These are phyloP conservation scores for Lota lota DNA, from an alignment of 2,113 vertebrate genomes.

Conservation along the genomic window DNA sequence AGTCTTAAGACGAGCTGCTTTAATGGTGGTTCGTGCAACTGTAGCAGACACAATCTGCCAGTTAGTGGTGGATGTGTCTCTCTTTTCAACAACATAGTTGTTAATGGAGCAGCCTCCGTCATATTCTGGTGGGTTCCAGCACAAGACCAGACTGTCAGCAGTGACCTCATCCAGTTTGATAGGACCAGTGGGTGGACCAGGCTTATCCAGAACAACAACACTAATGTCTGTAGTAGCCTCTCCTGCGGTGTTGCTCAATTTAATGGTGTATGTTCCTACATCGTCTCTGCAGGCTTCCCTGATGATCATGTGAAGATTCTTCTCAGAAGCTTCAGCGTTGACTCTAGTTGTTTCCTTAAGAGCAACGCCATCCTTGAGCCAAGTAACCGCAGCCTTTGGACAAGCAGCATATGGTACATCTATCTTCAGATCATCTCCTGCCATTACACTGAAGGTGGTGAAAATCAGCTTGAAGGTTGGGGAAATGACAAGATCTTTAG, in stretches of 20 bases:
- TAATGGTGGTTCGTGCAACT: conserved; percentile 94
- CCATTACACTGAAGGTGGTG: conserved; percentile 89
- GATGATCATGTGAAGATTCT: conserved; percentile 82
- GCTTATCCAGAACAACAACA: conserved; percentile 92
- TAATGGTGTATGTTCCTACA: conserved; percentile 87
- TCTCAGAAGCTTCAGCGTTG: conserved; percentile 85
- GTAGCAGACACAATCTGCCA: conserved; percentile 98
- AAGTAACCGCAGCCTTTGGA: conserved; percentile 82
- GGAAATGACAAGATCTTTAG: conserved; percentile 90
- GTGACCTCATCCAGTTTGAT: conserved; percentile 95
- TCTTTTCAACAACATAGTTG: conserved; percentile 96
- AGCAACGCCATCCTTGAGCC: conserved; percentile 84
- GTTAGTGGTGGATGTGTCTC: conserved; percentile 96
- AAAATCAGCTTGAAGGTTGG: conserved; percentile 90
- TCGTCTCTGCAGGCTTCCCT: conserved; percentile 94
- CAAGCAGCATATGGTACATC: conserved; percentile 90
- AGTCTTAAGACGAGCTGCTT: conserved; percentile 90
- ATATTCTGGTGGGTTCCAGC: conserved; percentile 91
- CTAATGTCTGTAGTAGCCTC: conserved; percentile 85
- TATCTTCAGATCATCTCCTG: conserved; percentile 94
- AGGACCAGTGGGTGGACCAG: conserved; percentile 93
- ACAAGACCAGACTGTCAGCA: conserved; percentile 85
- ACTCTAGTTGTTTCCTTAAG: conserved; percentile 95
- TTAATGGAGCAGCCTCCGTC: conserved; percentile 92
- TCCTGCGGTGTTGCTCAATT: conserved; percentile 84